Conservation (phyloP, 2,797 vertebrate species). For the Valencia hispanica region DNA sequence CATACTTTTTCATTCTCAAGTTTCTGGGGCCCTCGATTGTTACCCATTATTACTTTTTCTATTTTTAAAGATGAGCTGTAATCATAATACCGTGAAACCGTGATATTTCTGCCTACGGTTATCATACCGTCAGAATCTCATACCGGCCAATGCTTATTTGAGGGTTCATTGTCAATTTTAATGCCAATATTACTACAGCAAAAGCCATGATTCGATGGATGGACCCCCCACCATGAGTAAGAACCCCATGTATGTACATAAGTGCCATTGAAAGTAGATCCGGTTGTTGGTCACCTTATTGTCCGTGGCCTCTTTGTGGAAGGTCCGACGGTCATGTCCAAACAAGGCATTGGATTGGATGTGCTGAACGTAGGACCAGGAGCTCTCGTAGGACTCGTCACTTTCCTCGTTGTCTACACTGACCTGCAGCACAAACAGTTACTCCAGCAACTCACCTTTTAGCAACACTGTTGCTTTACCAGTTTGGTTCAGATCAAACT, state of each 20-base stretch:
- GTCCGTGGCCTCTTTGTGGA: constrained; percentile 68
- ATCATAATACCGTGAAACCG: no score
- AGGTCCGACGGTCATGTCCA: constrained; percentile 53
- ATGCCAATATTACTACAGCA: no score
- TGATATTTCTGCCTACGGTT: no score
- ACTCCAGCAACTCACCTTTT: not conserved
- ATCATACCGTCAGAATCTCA: no score
- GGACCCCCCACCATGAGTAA: no score
- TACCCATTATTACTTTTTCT: no score
- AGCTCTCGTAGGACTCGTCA: constrained; percentile 90
- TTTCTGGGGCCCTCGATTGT: no score
- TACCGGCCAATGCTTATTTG: no score
- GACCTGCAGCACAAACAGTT: constrained; percentile 77
- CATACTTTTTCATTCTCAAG: no score
- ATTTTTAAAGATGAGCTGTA: no score
- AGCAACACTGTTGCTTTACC: not conserved
- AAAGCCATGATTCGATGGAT: no score
- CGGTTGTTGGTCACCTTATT: constrained; percentile 72
- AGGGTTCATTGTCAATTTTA: not conserved
- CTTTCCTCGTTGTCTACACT: constrained; percentile 88
- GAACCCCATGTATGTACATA: no score
- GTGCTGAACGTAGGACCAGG: constrained; percentile 88
- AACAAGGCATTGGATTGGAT: constrained; percentile 53
- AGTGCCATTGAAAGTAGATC: not conserved
- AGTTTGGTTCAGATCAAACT: not conserved